Base-by-base conservation (phyloP, 2,113 vertebrate genomes). In the Saccopteryx bilineata region DNA sequence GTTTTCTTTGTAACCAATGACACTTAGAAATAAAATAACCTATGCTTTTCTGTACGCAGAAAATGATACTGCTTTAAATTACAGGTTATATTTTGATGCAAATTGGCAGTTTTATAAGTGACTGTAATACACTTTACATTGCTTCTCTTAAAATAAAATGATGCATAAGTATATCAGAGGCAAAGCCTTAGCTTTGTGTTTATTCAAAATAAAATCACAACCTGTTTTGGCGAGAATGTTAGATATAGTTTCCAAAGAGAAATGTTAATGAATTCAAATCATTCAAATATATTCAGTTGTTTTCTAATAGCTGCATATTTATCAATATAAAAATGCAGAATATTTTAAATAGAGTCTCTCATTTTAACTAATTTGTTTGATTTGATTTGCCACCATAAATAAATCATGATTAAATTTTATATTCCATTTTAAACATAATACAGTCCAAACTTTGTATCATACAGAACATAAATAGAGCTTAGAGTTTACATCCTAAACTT, bases 381-480 rank as follows among this genome's bases (percentile, higher is more conserved):
- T 96, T 95, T 52, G 54, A 39, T 96, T 92, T 88, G 24, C 87
- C 7, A 26, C 5, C 26, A 17, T 80, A 95, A 96, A 95, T 24
- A 1, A 91, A 24, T 23, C 18, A 0, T 90, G 4, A 56, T 96
- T 60, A 63, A 71, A 69, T 24, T 68, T 56, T 60, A 13, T 18
- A 39, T 80, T 90, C 15, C 89, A 19, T 18, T 3, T 91, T 97
- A 95, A 89, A 50, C 86, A 52, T 61, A 95, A n/a, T 0, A 76
- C 1, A 69, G 0, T 61, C 87, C 15, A 83, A 87, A 94, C 87
- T 74, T 60, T 87, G 5, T 2, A 31, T 46, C 72, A 87, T 7
- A 87, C 4, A 15, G 17, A 93, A 95, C 15, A 66, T 0, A 1
- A 9, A 14, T 1, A 87, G 18, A 96, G 18, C 26, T 65, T 92